Evolutionary conservation across 2,113 vertebrate species (phyloP).

Genomic region (Thryonomys swinderianus): DNA sequence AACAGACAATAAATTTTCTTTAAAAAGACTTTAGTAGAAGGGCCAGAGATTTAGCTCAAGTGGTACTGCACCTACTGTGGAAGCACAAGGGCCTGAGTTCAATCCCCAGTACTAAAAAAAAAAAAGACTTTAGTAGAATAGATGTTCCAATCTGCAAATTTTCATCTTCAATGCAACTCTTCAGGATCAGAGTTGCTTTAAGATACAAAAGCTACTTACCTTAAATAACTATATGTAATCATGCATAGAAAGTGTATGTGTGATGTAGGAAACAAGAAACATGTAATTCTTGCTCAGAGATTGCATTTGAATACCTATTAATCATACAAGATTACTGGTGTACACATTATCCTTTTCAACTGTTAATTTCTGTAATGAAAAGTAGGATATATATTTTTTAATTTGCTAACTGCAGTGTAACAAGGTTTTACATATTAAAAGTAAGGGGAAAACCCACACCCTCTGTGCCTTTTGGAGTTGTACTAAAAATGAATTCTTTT

Average conservation of each 20-base stretch:
- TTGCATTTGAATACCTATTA: neutral
- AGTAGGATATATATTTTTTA: neutral
- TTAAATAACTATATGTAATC: neutral
- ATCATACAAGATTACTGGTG: neutral
- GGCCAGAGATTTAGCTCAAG: too few relatives aligned
- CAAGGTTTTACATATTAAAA: neutral
- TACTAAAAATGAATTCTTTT: conserved; percentile 44
- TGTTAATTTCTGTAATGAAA: neutral
- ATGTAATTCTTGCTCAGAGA: neutral
- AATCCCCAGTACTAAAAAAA: too few relatives aligned
- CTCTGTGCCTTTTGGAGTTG: conserved; percentile 33
- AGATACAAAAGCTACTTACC: conserved; percentile 2
- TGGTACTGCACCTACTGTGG: too few relatives aligned
- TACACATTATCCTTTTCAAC: neutral
- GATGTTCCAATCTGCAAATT: conserved; percentile 14
- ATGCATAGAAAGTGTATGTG: neutral
- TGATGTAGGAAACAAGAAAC: neutral
- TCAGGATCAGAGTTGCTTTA: conserved; percentile 34
- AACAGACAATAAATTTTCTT: neutral
- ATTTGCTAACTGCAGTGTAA: neutral
- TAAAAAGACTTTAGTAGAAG: neutral
- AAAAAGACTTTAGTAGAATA: neutral
- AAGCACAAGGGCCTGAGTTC: too few relatives aligned
- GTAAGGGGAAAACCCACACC: neutral
- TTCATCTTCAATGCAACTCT: conserved; percentile 16